These are phyloP conservation scores for Mohoua ochrocephala DNA, from an alignment of 2,113 vertebrate genomes.

Conservation along the genomic window DNA sequence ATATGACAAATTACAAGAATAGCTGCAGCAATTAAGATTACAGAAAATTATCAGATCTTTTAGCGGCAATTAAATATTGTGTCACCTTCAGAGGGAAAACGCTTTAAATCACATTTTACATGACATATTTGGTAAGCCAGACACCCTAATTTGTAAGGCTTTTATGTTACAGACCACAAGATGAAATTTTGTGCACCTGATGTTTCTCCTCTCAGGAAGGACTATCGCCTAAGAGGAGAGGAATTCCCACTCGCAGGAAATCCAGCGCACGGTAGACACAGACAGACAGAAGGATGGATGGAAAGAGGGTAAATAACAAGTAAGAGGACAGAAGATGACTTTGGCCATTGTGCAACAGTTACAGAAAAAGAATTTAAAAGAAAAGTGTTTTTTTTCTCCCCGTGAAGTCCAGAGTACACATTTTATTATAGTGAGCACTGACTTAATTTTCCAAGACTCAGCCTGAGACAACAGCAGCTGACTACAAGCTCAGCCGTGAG, in stretches of 20 bases:
- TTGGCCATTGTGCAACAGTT: conserved; percentile 1
- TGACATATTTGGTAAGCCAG: background rate
- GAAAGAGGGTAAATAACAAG: conserved; percentile 43
- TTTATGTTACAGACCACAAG: conserved; percentile 1
- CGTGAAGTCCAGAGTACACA: conserved; percentile 21
- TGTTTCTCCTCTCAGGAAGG: background rate
- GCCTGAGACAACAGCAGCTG: conserved; percentile 58
- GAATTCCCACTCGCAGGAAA: conserved; percentile 24
- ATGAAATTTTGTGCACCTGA: background rate
- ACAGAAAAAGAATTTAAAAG: conserved; percentile 40
- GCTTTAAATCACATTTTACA: background rate
- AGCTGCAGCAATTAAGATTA: background rate
- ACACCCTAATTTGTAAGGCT: background rate
- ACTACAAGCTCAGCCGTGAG: conserved; percentile 50
- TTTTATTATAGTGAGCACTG: conserved; percentile 54
- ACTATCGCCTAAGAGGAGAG: background rate
- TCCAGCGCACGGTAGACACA: background rate
- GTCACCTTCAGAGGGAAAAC: background rate
- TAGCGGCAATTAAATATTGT: background rate
- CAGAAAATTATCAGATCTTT: conserved; percentile 21
- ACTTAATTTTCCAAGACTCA: conserved; percentile 57
- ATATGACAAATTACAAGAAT: background rate
- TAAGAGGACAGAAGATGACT: conserved; percentile 34
- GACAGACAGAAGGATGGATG: background rate
- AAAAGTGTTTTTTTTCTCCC: background rate